Evolutionary conservation across 2,797 vertebrate genomes (phyloP).

Genomic region (Megaceryle alcyon): DNA sequence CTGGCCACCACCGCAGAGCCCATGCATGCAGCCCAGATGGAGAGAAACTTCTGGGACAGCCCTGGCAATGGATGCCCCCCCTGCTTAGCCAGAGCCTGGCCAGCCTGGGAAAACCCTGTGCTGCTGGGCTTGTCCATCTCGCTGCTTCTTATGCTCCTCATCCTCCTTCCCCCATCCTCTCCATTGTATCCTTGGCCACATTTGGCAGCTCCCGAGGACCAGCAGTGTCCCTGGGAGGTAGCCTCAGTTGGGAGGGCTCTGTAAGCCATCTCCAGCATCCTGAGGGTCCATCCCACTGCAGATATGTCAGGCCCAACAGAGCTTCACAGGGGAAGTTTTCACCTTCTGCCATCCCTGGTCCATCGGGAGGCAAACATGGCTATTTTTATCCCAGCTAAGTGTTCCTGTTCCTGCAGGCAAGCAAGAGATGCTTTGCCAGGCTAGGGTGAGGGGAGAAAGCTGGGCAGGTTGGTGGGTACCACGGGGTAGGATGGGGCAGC

Average conservation of each 20-base stretch:
- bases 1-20: background rate
- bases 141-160: background rate
- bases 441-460: background rate
- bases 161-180: background rate
- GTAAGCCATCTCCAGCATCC: background rate
- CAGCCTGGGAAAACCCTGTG: background rate
- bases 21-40: background rate
- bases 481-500: background rate
- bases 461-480: background rate
- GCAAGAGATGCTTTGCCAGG: background rate
- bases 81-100: background rate
- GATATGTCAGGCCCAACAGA: background rate
- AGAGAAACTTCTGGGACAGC: background rate
- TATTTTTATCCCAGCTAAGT: conserved; percentile 69
- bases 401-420: conserved; percentile 31
- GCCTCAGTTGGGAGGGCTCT: accelerated
- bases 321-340: background rate
- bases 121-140: background rate
- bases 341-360: conserved; percentile 46
- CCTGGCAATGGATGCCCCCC: background rate
- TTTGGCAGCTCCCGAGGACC: background rate
- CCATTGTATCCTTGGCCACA: background rate
- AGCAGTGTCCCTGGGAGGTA: background rate
- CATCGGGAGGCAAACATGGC: conserved; percentile 31
- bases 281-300: accelerated